Evolutionary conservation across 2,797 vertebrate genomes (phyloP), one percentile per base, ranked within the genome.

Genomic region (Eremophila alpestris): DNA sequence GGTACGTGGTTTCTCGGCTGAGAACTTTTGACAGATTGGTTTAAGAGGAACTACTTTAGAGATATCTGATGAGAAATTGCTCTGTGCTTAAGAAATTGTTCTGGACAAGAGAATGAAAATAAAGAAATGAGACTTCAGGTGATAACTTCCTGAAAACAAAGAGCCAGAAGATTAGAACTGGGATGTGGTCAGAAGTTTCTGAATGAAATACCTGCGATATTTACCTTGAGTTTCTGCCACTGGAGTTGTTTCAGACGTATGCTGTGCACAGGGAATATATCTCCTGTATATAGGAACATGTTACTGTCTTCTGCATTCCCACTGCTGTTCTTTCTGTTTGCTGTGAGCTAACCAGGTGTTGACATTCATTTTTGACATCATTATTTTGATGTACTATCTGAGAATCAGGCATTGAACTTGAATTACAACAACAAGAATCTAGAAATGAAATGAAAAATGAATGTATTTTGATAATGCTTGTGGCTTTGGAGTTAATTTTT

Each of bases 251-350:
- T 71, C 63, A 73, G 54, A 46, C 2, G 1, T 4, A 6, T 49
- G 32, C 32, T 52, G 32, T 1, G 2, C 34, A 45, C 38, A 63
- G 38, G 48, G 13, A 34, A 13, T 27, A 2, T 27, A n/a, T 1
- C 0, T 32, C 23, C 45, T 26, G 34, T 58, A 49, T n/a, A 7
- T 29, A 64, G 36, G 5, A 77, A 17, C 10, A 21, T 0, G 0
- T 32, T 78, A 38, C 16, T 68, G 6, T 15, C 13, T 55, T 48
- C 77, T 76, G 60, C 54, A 68, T 78, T 88, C 34, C n/a, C 27
- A 60, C 10, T 20, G 46, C 15, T 26, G 38, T 11, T 77, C 34
- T 24, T 54, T 45, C 21, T 1, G 1, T 18, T 32, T 40, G 24
- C 51, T 45, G 17, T 43, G 32, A 76, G 26, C 22, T 63, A 43